Base-by-base conservation (phyloP, 2,113 vertebrate genomes). In the Euleptes europaea region DNA sequence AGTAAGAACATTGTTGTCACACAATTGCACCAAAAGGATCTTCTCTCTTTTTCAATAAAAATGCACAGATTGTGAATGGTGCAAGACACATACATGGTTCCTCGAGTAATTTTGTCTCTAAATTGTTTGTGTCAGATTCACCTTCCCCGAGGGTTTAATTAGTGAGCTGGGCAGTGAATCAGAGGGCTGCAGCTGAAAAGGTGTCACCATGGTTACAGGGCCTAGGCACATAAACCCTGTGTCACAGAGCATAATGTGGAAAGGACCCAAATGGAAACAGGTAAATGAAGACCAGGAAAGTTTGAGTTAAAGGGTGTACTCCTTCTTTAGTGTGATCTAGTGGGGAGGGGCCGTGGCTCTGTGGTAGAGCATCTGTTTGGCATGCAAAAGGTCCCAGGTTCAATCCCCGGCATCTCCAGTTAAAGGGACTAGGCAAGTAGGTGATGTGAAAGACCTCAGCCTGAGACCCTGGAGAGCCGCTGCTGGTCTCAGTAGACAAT, bases 61-160 rank as follows among this genome's bases (percentile, higher is more conserved):
- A 67, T n/a, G 13, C 66, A 69, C 33, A 82, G 40, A 60, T 44
- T 83, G 28, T 74, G 57, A 83, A 65, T 75, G 69, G 35, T 79
- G 71, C 33, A 28, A 49, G n/a, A 9, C 7, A 15, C 40, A 38
- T 5, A 19, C 66, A n/a, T 19, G 28, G 21, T 57, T 78, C 57
- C 75, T 65, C 51, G 40, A 42, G 26, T 78, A 83, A 74, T 63
- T 78, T 78, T 54, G 26, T 42, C 35, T 79, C 76, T 65, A 67
- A 82, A 71, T 83, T 51, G 74, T 78, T 78, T 78, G 74, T 74
- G 54, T 73, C 66, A 78, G 67, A 78, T 35, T 35, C 40, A 47
- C 74, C 67, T 74, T 60, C 74, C 78, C 87, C 35, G 15, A 79
- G 80, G 87, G 44, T 85, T 85, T 85, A 85, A 88, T 83, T 85